Base-by-base conservation (phyloP, 2,888 invertebrate genomes). In the Microctonus aethiopoides region DNA sequence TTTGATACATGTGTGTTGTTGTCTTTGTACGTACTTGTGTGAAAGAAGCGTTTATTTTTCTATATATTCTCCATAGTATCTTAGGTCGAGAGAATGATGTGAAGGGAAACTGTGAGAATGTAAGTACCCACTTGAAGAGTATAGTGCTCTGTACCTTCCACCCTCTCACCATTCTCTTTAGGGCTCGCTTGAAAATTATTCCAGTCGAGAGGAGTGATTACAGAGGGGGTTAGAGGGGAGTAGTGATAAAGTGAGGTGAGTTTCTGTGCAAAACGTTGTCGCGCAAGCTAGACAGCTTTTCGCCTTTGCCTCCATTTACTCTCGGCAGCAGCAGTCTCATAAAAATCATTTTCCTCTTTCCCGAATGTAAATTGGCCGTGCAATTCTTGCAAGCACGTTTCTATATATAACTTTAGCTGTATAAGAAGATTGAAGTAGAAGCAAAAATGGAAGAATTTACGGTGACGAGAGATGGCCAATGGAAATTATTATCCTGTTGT, bases 161-260 rank as follows among this genome's bases (percentile, higher is more conserved):
- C 16, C 34, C 69, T 64, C 59, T 34, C 64, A 39, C 7, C 16
- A 16, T 65, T 60, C 34, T 64, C 69, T 69, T 64, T 34, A 69
- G 60, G 59, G 26, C 59, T 46, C 52, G 46, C 36, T 56, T 65
- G 64, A 70, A 68, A 71, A 74, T 76, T 76, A 74, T 76, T 76
- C 74, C 74, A 68, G 70, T 71, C 62, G 72, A 76, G 64, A 71
- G 70, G 72, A 76, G 67, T 74, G 76, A 76, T 76, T 76, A 76
- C 68, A 68, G 68, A 68, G 51, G 57, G 57, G 61, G 62, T 46
- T 41, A 63, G 57, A 41, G 57, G 57, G n/a, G 54, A 16, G 26
- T 34, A 52, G 36, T 67, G 36, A 22, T 59, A 36, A 67, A 61
- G 61, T 41, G 64, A 65, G 60, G 67, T 57, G 71, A 61, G 65